Base-by-base conservation (phyloP, 2,113 vertebrate genomes). In the Planiliza haematocheilus region DNA sequence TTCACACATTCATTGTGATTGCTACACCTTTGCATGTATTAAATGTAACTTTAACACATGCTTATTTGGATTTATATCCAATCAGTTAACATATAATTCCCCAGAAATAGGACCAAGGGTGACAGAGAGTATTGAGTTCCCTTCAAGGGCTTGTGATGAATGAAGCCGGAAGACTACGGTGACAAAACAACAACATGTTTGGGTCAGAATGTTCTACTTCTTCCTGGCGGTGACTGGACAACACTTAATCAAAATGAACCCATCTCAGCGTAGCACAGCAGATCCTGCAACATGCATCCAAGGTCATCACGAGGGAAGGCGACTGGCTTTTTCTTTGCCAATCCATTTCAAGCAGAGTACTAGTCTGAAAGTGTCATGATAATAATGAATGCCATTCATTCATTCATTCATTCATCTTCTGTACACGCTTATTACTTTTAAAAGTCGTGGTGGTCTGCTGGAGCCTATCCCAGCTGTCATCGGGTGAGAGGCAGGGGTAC, bases 201-300 rank as follows among this genome's bases (percentile, higher is more conserved):
- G 45, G 90, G 87, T 90, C 88, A 89, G 59, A n/a, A 11, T 79
- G 90, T 82, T 79, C 85, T 30, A 20, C 72, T 68, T 24, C 72
- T 78, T 85, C 83, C 77, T 74, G 73, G 43, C 14, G 1, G 37
- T 52, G 42, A 77, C 57, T 59, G 2, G 43, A 36, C 36, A 49
- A 12, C 63, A 56, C 55, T 37, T 52, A 18, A 68, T 18, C 7
- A n/a, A 71, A 81, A 80, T 75, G 18, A 81, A 81, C 72, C 77
- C 65, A 52, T 52, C 17, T 8, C 10, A 74, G n/a, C 48, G 7
- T 73, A 52, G 70, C 9, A 62, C 38, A 85, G 30, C 70, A 66
- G 37, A 77, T 71, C 43, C 53, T 73, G 42, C 17, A 66, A 58
- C 48, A 64, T 13, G 9, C 8, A 20, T 4, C 21, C 52, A 75